Evolutionary conservation across 2,797 vertebrate genomes (phyloP).

Genomic region (Euthynnus affinis): DNA sequence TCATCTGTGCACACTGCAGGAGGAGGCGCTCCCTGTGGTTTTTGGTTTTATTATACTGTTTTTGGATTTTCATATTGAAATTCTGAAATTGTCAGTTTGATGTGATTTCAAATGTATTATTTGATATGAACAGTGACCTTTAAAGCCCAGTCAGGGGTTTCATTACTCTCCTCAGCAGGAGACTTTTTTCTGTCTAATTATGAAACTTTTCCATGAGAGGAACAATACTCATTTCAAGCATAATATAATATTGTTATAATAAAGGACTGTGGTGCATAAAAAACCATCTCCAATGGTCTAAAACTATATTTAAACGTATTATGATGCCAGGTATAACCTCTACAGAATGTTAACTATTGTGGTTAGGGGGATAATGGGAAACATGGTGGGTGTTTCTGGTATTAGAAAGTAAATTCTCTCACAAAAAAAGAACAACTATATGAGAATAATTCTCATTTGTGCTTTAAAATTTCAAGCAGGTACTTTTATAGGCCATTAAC

Average conservation of each 20-base stretch:
- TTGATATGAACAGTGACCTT: neutral
- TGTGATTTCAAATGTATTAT: neutral
- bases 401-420: neutral
- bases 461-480: neutral
- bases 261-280: neutral
- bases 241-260: neutral
- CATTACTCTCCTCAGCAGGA: neutral
- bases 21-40: neutral
- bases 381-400: neutral
- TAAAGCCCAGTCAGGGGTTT: neutral
- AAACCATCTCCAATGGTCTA: neutral
- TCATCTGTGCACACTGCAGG: neutral
- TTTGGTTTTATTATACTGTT: neutral
- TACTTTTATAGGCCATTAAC: constrained; percentile 10
- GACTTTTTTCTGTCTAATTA: neutral
- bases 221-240: neutral
- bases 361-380: neutral
- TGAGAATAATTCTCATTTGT: neutral
- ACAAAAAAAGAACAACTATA: neutral
- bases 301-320: neutral
- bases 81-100: neutral
- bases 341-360: neutral
- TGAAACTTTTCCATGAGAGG: neutral
- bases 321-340: neutral
- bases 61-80: neutral